These are phyloP conservation scores for Sminthopsis crassicaudata DNA, from an alignment of 2,113 vertebrate species.

Conservation along the genomic window DNA sequence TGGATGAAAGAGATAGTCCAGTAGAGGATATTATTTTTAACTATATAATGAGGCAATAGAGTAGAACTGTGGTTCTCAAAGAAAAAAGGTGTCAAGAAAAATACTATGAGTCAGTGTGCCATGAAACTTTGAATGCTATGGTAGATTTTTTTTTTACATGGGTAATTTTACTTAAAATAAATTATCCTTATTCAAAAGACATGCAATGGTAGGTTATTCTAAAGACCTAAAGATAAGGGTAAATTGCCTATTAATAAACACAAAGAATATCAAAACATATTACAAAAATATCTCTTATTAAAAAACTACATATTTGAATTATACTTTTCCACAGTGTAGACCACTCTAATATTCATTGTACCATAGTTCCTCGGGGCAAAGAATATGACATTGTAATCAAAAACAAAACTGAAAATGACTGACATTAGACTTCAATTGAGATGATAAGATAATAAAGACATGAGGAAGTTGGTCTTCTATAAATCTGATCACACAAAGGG, in stretches of 20 bases:
- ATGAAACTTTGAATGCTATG: neutral
- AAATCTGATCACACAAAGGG: too few species aligned
- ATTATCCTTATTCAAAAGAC: neutral
- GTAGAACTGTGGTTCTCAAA: neutral
- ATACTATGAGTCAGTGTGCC: neutral
- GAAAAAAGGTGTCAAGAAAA: too few species aligned
- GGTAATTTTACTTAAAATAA: neutral
- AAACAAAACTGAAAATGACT: too few species aligned
- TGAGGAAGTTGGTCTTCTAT: too few species aligned
- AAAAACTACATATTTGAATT: neutral
- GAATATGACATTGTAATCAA: neutral
- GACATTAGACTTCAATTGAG: neutral
- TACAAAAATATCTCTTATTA: neutral
- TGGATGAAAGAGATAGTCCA: neutral
- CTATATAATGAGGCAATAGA: neutral
- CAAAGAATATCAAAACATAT: neutral
- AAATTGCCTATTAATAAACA: neutral
- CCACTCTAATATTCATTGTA: neutral
- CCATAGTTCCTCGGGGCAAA: neutral
- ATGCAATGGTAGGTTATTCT: neutral
- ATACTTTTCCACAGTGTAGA: neutral
- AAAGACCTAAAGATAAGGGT: neutral
- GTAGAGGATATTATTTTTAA: neutral
- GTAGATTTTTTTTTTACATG: neutral
- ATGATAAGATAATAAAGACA: neutral